A percentile compares a stretch with the other conserved stretches of the same genome.
Evolutionary conservation across 2,888 invertebrate species (phyloP).

Genomic region (Chaitophorus viminalis): DNA sequence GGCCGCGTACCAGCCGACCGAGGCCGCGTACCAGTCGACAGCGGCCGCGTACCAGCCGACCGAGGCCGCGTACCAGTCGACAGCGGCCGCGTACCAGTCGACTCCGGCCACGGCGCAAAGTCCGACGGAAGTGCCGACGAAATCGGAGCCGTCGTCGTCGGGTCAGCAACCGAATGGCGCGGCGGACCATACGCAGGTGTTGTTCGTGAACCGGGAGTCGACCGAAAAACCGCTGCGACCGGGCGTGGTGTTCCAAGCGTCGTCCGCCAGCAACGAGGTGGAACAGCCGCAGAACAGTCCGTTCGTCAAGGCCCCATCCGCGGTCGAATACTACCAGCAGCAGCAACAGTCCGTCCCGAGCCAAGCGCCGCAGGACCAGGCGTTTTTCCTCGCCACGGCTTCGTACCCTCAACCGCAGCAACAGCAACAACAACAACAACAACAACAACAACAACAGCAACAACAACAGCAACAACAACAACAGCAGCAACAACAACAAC

Average conservation of each 20-base stretch:
- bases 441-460: background rate
- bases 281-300: background rate
- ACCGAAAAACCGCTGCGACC: background rate
- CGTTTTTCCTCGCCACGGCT: background rate
- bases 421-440: background rate
- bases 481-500: background rate
- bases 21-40: background rate
- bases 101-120: background rate
- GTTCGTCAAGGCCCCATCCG: background rate
- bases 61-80: background rate
- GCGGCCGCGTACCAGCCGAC: background rate
- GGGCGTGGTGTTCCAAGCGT: background rate
- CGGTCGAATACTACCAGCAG: background rate
- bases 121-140: background rate
- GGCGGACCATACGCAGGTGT: constrained; percentile 17
- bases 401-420: background rate
- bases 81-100: background rate
- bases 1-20: background rate
- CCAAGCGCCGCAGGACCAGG: background rate
- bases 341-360: background rate
- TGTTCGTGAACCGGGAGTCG: background rate
- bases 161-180: background rate
- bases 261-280: background rate
- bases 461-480: background rate
- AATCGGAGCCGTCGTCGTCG: background rate